Evolutionary conservation across 1,140 invertebrate species (phyloP), one percentile per base, ranked within the genome.

Genomic region (Notospermus geniculatus): DNA sequence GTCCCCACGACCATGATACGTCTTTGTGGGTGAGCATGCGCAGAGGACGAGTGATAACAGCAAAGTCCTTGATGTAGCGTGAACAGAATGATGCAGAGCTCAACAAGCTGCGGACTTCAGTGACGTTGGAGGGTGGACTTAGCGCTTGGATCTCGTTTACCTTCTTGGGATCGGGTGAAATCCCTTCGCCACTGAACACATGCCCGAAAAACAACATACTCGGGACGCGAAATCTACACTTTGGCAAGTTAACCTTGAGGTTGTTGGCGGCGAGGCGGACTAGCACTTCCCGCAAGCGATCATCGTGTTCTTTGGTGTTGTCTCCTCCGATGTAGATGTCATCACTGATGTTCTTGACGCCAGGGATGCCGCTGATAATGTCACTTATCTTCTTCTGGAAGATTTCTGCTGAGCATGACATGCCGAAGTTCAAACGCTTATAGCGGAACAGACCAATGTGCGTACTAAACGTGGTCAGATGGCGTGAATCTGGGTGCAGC

Each of bases 151-250:
- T n/a, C n/a, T n/a, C 11, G 45, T 28, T 5, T 59, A 83, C 63
- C 60, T 82, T 82, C 5, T 65, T 46, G 11, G 61, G 57, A 39
- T 70, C 64, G 28, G 68, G 53, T n/a, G 29, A 60, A 13, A 72
- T 63, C 17, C 71, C 64, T 46, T 63, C 5, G 2, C 50, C 23
- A 1, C 46, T 57, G 30, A 68, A 63, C 22, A 65, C 52, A 32
- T 65, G 58, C 19, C 67, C 65, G 57, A 60, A 63, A 57, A 69
- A 73, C 28, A 39, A 32, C 13, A 66, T 23, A 32, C 61, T 59
- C 9, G 60, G 2, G 13, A 58, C 29, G 22, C 61, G 30, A 28
- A 67, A 65, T 23, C 65, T 52, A 53, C 62, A 68, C 50, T 70
- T 70, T 36, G 45, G 41, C 9, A 11, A 39, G 54, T 36, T 57